phyloP scores from a whole-genome alignment of 2,113 vertebrate genomes.

The Campylomormyrus numenius region DNA sequence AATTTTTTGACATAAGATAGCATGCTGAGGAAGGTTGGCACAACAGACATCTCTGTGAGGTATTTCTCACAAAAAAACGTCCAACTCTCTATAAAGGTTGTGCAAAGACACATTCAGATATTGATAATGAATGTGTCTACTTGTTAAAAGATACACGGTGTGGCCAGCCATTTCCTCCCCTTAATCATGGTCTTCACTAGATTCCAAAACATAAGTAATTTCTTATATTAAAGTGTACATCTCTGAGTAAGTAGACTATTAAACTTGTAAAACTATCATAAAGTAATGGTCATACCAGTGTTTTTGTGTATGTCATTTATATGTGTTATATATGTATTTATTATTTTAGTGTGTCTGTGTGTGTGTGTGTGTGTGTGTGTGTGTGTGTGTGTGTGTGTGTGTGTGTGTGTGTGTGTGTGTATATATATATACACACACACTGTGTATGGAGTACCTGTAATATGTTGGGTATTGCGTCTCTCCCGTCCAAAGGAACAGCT shows the following conservation, averaged over 20 bases:
- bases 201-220: not conserved
- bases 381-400: not conserved
- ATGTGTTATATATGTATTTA: too few relatives aligned
- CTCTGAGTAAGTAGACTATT: not conserved
- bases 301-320: not conserved
- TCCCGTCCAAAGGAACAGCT: constrained; percentile 46
- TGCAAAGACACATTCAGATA: not conserved
- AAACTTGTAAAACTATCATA: not conserved
- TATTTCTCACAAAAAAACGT: not conserved
- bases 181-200: not conserved
- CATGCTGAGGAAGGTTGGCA: not conserved
- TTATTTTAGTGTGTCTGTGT: too few relatives aligned
- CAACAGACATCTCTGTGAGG: not conserved
- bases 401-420: too few relatives aligned
- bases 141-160: not conserved
- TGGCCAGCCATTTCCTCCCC: not conserved
- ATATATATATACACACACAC: not conserved
- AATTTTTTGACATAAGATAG: not conserved
- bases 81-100: not conserved
- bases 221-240: not conserved
- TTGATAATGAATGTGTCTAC: not conserved
- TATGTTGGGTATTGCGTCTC: not conserved
- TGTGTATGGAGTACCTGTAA: not conserved
- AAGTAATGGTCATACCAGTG: not conserved
- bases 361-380: too few relatives aligned